Percentiles rank a stretch among this genome's conserved stretches.
Conservation (phyloP, 2,888 invertebrate species). For the Xylocampa areola region DNA sequence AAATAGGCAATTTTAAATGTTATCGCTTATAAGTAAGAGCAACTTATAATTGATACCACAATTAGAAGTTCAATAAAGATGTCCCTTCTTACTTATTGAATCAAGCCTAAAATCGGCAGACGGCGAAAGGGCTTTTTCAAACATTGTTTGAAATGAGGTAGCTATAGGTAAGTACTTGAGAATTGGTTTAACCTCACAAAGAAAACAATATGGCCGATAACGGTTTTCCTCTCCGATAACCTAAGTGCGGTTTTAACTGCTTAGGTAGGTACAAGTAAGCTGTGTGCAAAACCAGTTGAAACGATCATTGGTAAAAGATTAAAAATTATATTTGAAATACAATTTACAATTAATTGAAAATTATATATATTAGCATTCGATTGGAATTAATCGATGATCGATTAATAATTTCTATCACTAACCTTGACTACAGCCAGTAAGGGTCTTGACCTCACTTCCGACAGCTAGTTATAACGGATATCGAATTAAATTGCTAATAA, state of each 20-base stretch:
- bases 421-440: constrained; percentile 27
- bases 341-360: too few species aligned
- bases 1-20: too few species aligned
- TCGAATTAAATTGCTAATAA: constrained; percentile 30
- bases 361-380: too few species aligned
- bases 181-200: neutral
- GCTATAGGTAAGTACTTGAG: neutral
- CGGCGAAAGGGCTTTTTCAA: too few species aligned
- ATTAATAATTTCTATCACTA: constrained; percentile 29
- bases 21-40: too few species aligned
- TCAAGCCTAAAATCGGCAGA: too few species aligned
- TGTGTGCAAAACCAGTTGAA: neutral
- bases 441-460: constrained; percentile 33
- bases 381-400: too few species aligned
- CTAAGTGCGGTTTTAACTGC: neutral
- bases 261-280: neutral
- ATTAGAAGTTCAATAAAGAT: too few species aligned
- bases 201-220: constrained; percentile 1
- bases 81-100: too few species aligned
- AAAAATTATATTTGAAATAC: too few species aligned
- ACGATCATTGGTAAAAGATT: constrained; percentile 1
- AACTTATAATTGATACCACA: too few species aligned
- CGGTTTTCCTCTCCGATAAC: constrained; percentile 11
- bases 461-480: constrained; percentile 24
- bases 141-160: too few species aligned